Base-by-base conservation (phyloP, 2,888 invertebrate genomes). In the Lasioglossum leucozonium region DNA sequence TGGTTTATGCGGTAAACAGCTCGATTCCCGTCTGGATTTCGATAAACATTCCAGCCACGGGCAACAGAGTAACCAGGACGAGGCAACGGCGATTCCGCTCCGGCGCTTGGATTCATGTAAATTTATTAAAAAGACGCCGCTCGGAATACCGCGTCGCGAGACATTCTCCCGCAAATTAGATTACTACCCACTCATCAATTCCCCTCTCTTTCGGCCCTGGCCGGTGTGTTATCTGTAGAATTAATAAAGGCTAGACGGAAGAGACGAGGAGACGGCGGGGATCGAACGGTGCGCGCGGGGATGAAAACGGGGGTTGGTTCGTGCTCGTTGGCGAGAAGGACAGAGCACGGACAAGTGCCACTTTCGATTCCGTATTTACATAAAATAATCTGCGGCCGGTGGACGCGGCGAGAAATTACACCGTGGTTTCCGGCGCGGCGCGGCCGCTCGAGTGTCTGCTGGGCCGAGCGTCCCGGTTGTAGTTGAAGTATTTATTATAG, bases 111-210 rank as follows among this genome's bases (percentile, higher is more conserved):
- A 90, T 91, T 85, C 86, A 92, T 93, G 92, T 90, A 93, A 93
- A 93, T 93, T 93, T 92, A 92, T 92, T 91, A 91, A 91, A 84
- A 90, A 91, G 88, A 91, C 87, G 84, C 85, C 81, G 75, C 84
- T 72, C 79, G 82, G 85, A 89, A 89, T 90, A 91, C 80, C 82
- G 86, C 82, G 86, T 81, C 42, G 76, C 79, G 88, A 91, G 89
- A 91, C 91, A 90, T 91, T 91, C 88, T 74, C 77, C 82, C 86
- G 83, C 87, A 92, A 93, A 93, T 93, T 93, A 91, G 87, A 92
- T 93, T 92, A 93, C 87, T 89, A 86, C 86, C 89, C 90, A 87
- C 93, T 93, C 91, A 90, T 93, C 92, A 88, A 91, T 93, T 91
- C 90, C 84, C 82, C 87, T 82, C 72, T 74, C 79, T 80, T 72